Percentiles rank a stretch among this genome's conserved stretches.
Evolutionary conservation across 1,140 invertebrate species (phyloP).

Genomic region (Arctopsyche grandis): DNA sequence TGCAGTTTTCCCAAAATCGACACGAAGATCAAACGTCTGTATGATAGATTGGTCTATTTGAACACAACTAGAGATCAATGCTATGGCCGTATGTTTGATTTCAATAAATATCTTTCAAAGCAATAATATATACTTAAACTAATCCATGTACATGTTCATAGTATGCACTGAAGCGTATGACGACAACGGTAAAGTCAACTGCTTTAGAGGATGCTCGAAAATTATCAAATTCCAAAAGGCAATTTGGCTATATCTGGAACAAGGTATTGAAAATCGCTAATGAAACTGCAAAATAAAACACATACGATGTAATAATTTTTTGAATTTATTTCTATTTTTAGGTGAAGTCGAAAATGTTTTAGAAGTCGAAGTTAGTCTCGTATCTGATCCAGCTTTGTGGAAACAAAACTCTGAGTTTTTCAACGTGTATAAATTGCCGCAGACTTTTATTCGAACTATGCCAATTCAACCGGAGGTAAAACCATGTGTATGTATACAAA

Average conservation of each 20-base stretch:
- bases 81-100: constrained; percentile 44
- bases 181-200: constrained; percentile 22
- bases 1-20: constrained; percentile 50
- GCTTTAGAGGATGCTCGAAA: constrained; percentile 47
- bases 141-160: constrained; percentile 13
- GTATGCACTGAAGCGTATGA: constrained; percentile 47
- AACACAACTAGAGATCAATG: constrained; percentile 51
- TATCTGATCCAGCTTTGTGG: constrained; percentile 50
- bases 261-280: constrained; percentile 41
- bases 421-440: constrained; percentile 49
- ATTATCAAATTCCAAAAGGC: constrained; percentile 51
- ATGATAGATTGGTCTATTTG: constrained; percentile 45
- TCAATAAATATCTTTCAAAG: constrained; percentile 15
- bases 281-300: too few relatives aligned
- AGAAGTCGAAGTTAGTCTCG: constrained; percentile 50
- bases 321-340: constrained; percentile 27
- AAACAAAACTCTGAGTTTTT: constrained; percentile 42
- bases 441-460: constrained; percentile 49
- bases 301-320: too few relatives aligned
- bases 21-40: constrained; percentile 48
- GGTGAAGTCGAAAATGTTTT: constrained; percentile 47
- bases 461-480: constrained; percentile 49
- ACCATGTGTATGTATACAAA: too few relatives aligned
- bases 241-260: constrained; percentile 50
- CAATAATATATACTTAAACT: not conserved